Evolutionary conservation across 2,797 vertebrate genomes (phyloP), one percentile per base, ranked within the genome.

Genomic region (Astyanax mexicanus): DNA sequence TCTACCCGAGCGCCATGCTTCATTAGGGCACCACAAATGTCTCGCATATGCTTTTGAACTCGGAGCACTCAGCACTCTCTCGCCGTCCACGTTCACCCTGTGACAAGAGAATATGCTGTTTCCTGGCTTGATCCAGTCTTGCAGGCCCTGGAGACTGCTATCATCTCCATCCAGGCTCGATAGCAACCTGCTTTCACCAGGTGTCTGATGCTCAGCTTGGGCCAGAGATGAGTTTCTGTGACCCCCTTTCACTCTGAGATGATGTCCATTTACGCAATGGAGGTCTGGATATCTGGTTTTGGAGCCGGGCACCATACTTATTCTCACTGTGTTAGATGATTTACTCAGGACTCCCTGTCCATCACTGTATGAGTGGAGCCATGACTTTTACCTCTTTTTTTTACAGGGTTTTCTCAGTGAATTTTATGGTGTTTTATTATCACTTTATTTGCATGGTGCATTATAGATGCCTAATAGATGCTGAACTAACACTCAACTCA

Each of bases 111-210:
- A 44, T 68, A 52, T 44, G 66, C 70, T 70, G 69, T 60, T 72
- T 19, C 37, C 27, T 45, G 38, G n/a, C 19, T 73, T 66, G 68
- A 27, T 57, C 44, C 67, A 35, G 64, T 57, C 3, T 23, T 62
- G 47, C 60, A 32, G 38, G 21, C 25, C n/a, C 52, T n/a, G 13
- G 32, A 21, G 13, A 23, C 42, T 17, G 60, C 70, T 74, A 70
- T 79, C 44, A 70, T 64, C 64, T 77, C 27, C 40, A 47, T 72
- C 67, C 61, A 67, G 62, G n/a, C 64, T 40, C 55, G 61, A 35
- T 69, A 7, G 21, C 49, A 60, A 66, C 64, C 57, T 65, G 47
- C 69, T 75, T 84, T 76, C 78, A 45, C 35, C 29, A 75, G 69
- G 66, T 49, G 60, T 29, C 65, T 29, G 55, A 40, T 44, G 42